Percentiles rank a stretch among this genome's conserved stretches.
phyloP scores from a whole-genome alignment of 1,140 invertebrate species.

The Pachyrhynchus sulphureomaculatus region DNA sequence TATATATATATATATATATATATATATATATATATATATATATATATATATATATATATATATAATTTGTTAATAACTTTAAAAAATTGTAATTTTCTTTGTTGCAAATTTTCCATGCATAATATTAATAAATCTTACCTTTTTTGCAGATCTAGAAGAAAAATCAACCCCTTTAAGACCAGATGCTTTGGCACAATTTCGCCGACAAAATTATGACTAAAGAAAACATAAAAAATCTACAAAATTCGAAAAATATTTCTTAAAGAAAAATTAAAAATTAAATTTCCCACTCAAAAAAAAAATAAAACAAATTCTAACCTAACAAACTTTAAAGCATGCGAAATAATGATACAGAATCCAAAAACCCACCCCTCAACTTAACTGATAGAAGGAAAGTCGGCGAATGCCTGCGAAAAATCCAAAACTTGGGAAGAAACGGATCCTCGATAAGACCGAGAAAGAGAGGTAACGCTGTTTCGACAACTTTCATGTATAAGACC shows the following conservation, averaged over 20 bases:
- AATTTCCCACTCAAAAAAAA: background rate
- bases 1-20: too few relatives aligned
- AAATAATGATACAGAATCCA: background rate
- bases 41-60: too few relatives aligned
- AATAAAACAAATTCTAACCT: slow-evolving; percentile 1
- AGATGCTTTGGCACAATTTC: slow-evolving; percentile 9
- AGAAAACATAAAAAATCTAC: background rate
- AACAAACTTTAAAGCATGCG: background rate
- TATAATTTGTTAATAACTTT: too few relatives aligned
- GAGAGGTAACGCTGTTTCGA: background rate
- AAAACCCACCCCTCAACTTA: background rate
- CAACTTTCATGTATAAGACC: background rate
- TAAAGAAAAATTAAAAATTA: background rate
- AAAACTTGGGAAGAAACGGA: background rate
- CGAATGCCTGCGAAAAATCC: slow-evolving; percentile 27
- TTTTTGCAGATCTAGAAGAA: background rate
- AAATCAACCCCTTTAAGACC: slow-evolving; percentile 6
- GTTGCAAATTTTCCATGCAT: background rate
- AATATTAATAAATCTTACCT: slow-evolving; percentile 8
- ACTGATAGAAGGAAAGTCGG: slow-evolving; percentile 25
- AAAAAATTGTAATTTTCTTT: too few relatives aligned
- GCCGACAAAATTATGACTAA: slow-evolving; percentile 1
- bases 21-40: too few relatives aligned
- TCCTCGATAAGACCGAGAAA: background rate
- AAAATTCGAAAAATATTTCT: background rate